phyloP scores from a whole-genome alignment of 2,797 vertebrate species.

The Harpagifer antarcticus region DNA sequence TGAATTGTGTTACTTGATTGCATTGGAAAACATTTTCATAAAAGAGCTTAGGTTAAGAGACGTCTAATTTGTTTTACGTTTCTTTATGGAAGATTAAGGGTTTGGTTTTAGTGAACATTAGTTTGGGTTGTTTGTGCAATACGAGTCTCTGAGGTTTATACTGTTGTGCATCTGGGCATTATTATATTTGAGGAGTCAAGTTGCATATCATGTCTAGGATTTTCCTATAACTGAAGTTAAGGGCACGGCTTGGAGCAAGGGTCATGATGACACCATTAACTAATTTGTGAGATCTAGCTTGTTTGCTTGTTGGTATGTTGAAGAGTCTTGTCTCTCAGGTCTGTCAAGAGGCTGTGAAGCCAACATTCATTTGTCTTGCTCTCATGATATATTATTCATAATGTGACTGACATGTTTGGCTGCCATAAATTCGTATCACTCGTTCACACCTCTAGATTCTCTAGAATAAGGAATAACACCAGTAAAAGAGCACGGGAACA shows the following conservation, averaged over 20 bases:
- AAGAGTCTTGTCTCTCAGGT: slow-evolving; percentile 34
- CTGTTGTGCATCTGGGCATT: not conserved
- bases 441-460: slow-evolving; percentile 7
- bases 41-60: too few species aligned
- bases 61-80: too few species aligned
- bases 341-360: slow-evolving; percentile 31
- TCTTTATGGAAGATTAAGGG: not conserved
- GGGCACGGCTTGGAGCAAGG: not conserved
- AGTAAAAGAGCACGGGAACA: slow-evolving; percentile 6
- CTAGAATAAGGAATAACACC: slow-evolving; percentile 8
- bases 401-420: slow-evolving; percentile 46
- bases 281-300: slow-evolving; percentile 34
- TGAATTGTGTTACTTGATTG: too few species aligned
- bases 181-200: not conserved
- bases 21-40: too few species aligned
- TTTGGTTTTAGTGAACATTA: not conserved
- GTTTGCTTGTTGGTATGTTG: slow-evolving; percentile 33
- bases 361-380: slow-evolving; percentile 33
- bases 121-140: not conserved
- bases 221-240: not conserved
- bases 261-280: not conserved
- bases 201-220: not conserved
- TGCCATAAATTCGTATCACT: slow-evolving; percentile 35
- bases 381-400: slow-evolving; percentile 50
- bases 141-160: not conserved